Conservation (phyloP, 2,888 invertebrate genomes). For the Rotaria magnacalcarata region DNA sequence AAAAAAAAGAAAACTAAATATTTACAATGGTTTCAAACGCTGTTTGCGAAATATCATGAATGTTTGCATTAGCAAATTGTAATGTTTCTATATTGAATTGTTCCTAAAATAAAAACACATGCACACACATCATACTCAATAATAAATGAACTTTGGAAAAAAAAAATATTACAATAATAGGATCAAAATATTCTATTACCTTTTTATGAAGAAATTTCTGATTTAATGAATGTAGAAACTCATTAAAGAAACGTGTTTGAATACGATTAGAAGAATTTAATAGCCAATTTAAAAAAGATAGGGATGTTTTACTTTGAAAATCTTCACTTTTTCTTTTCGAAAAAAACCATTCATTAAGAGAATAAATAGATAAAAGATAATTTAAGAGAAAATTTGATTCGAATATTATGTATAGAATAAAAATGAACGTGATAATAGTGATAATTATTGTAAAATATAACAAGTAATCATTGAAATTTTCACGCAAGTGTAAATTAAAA, state of each 20-base stretch:
- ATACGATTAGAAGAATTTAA: not conserved
- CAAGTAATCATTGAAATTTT: not conserved
- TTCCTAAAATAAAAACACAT: not conserved
- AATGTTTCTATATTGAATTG: not conserved
- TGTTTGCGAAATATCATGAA: not conserved
- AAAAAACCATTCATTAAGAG: not conserved
- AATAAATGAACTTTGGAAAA: not conserved
- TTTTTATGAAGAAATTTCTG: not conserved
- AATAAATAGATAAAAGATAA: not conserved
- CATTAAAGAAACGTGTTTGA: not conserved
- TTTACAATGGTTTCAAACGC: not conserved
- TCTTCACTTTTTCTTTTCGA: not conserved
- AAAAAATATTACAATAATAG: not conserved
- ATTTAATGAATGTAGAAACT: not conserved
- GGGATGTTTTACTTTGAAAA: not conserved
- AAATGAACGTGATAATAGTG: not conserved
- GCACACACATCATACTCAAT: not conserved
- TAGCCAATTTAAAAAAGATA: not conserved
- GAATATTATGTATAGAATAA: not conserved
- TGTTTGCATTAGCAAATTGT: constrained; percentile 12
- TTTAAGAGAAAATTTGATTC: not conserved
- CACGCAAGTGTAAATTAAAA: not conserved
- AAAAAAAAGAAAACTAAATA: not conserved
- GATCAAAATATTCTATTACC: not conserved
- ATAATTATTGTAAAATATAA: not conserved